Evolutionary conservation across 2,113 vertebrate species (phyloP).

Genomic region (Pteropus alecto): DNA sequence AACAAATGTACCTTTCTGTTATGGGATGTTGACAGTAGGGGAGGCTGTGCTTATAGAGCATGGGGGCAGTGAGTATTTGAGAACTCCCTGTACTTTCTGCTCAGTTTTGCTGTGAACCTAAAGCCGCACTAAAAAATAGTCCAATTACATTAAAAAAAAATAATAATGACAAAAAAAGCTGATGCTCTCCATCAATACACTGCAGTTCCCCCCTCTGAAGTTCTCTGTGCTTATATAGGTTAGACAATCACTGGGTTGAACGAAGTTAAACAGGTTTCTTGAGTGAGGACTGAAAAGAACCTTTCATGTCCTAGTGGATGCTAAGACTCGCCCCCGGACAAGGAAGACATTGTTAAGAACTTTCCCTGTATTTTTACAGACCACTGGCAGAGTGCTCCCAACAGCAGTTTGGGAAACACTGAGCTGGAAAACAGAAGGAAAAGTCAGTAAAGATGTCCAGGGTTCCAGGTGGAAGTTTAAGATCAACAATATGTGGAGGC

Average conservation of each 20-base stretch:
- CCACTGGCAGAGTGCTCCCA: background rate
- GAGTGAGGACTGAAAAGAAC: background rate
- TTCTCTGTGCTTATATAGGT: background rate
- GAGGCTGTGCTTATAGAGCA: background rate
- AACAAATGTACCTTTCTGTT: background rate
- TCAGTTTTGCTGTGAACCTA: background rate
- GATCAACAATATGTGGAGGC: background rate
- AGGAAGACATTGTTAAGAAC: background rate
- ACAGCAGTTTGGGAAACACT: background rate
- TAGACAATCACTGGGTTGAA: background rate
- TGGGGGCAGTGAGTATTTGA: accelerated
- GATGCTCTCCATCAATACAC: background rate
- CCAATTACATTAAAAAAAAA: background rate
- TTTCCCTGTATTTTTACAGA: background rate
- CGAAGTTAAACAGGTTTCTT: background rate
- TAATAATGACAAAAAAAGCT: background rate
- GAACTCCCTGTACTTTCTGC: background rate
- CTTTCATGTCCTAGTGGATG: background rate
- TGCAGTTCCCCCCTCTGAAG: background rate
- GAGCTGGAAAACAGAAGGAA: background rate
- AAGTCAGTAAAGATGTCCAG: background rate
- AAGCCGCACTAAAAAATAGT: background rate
- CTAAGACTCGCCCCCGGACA: background rate
- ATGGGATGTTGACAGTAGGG: accelerated
- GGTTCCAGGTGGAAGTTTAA: background rate